Base-by-base conservation (phyloP, 2,888 invertebrate species). In the Conchocele bisecta region DNA sequence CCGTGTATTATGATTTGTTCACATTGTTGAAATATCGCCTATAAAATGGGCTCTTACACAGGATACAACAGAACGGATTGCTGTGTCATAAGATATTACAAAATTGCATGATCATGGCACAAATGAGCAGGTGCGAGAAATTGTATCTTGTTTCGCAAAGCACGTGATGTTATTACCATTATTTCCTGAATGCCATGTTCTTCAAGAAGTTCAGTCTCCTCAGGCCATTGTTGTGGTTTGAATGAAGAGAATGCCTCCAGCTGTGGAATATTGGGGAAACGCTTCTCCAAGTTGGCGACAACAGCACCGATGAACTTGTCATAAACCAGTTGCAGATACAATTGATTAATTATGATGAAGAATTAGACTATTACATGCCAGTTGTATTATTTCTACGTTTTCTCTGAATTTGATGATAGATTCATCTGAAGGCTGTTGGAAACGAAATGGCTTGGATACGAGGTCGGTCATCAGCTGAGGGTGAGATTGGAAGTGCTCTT, bases 171-270 rank as follows among this genome's bases (percentile, higher is more conserved):
- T n/a, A n/a, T 51, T 53, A 63, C 63, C 63, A 54, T 22, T 11
- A 63, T 24, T 2, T 42, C 20, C 17, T 63, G 33, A 11, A 7
- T 41, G 3, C 54, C 54, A 54, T 54, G 54, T 37, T 24, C 33
- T 5, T 20, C 26, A 22, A 31, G 15, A 15, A 51, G 35, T 20
- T 20, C 37, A 11, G 37, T 26, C 11, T 54, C 44, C 41, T 59
- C 48, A 15, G 48, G 39, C 20, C 57, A 41, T 6, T 46, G 53
- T 17, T 35, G 31, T 24, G 58, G 44, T 20, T 56, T 57, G 48
- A 70, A 59, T 1, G 64, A 20, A 4, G 33, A 31, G 39, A 64
- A 59, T 20, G 53, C 42, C 15, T 70, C 64, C n/a, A 70, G 44
- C 15, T 42, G 28, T 9, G 37, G 9, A 7, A 48, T 58, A 24